Evolutionary conservation across 2,888 invertebrate species (phyloP).

Genomic region (Electrophaes corylata): DNA sequence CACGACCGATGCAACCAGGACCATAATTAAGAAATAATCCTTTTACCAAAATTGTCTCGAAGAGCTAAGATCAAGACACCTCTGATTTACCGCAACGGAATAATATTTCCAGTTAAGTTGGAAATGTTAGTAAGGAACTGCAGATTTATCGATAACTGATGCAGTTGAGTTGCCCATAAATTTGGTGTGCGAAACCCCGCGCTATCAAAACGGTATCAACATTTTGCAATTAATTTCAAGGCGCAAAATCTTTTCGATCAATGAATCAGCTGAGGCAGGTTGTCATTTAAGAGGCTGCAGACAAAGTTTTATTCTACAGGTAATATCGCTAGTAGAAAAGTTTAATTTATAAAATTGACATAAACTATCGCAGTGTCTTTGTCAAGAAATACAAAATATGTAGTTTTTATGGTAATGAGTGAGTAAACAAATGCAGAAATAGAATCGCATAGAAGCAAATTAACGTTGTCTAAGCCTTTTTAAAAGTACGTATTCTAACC

Average conservation of each 20-base stretch:
- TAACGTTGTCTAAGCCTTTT: too few relatives aligned
- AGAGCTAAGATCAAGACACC: slow-evolving; percentile 52
- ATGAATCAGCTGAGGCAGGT: slow-evolving; percentile 22
- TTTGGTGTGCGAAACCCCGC: slow-evolving; percentile 34
- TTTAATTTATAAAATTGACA: too few relatives aligned
- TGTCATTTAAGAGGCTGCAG: slow-evolving; percentile 14
- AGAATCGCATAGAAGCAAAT: too few relatives aligned
- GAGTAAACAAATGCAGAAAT: too few relatives aligned
- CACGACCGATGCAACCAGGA: slow-evolving; percentile 61
- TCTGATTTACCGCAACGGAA: slow-evolving; percentile 68
- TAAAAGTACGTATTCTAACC: neutral
- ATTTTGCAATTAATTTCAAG: slow-evolving; percentile 35
- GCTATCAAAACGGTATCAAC: slow-evolving; percentile 39
- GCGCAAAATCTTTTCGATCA: slow-evolving; percentile 23
- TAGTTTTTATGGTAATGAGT: too few relatives aligned
- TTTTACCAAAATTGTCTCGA: slow-evolving; percentile 70
- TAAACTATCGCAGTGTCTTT: too few relatives aligned
- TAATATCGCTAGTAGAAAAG: too few relatives aligned
- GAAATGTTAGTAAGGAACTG: slow-evolving; percentile 63
- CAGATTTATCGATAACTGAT: slow-evolving; percentile 61
- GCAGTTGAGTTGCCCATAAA: slow-evolving; percentile 48
- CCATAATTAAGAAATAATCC: slow-evolving; percentile 79
- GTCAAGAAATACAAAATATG: too few relatives aligned
- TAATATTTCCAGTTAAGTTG: slow-evolving; percentile 69
- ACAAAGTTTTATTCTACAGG: too few relatives aligned